phyloP scores from a whole-genome alignment of 2,113 vertebrate genomes.

The Sander vitreus region DNA sequence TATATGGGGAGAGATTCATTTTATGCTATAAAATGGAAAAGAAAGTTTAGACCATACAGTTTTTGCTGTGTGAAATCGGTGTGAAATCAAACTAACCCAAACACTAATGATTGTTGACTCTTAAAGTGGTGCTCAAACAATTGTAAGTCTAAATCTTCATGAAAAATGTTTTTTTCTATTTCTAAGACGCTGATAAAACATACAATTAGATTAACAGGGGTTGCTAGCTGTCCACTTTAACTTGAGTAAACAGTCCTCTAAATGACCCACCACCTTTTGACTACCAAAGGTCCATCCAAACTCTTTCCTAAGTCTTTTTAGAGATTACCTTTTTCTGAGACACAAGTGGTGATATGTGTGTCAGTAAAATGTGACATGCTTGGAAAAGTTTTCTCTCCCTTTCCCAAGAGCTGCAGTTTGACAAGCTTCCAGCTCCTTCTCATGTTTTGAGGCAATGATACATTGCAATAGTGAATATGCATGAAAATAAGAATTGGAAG shows the following conservation, averaged over 20 bases:
- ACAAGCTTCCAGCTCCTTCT: conserved; percentile 53
- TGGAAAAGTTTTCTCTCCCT: conserved; percentile 41
- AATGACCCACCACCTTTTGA: conserved; percentile 31
- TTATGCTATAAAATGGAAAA: not conserved
- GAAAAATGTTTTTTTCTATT: too few species aligned
- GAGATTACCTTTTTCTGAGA: conserved; percentile 27
- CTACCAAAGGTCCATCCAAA: conserved; percentile 9
- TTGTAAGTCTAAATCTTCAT: not conserved
- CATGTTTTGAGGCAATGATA: conserved; percentile 42
- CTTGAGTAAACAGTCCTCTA: conserved; percentile 11
- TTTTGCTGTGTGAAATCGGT: not conserved
- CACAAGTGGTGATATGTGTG: conserved; percentile 41
- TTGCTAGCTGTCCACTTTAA: conserved; percentile 3
- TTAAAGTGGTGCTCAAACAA: not conserved
- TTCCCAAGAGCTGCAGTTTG: conserved; percentile 64
- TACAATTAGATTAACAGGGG: not conserved
- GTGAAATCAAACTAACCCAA: not conserved
- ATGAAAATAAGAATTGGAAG: conserved; percentile 49
- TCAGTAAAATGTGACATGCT: conserved; percentile 59
- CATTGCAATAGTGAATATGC: conserved; percentile 49
- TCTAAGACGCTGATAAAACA: not conserved
- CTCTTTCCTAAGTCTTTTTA: not conserved
- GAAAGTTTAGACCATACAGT: not conserved
- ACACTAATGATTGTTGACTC: not conserved
- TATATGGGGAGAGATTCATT: not conserved